These are phyloP conservation scores for Actinia equina DNA, from an alignment of 64 coral and sea anemone species.

Conservation along the genomic window DNA sequence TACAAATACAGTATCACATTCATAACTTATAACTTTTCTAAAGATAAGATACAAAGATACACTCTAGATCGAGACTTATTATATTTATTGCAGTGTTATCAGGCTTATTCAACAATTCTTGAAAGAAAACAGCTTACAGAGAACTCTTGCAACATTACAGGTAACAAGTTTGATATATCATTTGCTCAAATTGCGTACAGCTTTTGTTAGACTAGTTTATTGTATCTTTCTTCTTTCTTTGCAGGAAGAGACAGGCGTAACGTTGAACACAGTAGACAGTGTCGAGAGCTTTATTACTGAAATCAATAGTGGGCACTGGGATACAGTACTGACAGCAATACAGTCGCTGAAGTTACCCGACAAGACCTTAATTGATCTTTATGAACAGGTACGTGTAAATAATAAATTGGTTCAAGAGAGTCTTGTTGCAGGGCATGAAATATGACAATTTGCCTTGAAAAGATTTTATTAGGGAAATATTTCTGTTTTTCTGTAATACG, in stretches of 20 bases:
- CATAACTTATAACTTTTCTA: too few relatives aligned
- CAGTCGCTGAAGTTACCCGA: slow-evolving; percentile 93
- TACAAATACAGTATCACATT: too few relatives aligned
- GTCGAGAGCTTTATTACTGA: slow-evolving; percentile 96
- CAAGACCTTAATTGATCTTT: slow-evolving; percentile 95
- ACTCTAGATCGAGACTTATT: too few relatives aligned
- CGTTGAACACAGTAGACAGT: slow-evolving; percentile 97
- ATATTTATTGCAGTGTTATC: slow-evolving; percentile 57
- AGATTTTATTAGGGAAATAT: too few relatives aligned
- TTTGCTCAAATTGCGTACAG: too few relatives aligned
- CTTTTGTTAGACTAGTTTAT: too few relatives aligned
- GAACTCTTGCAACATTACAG: slow-evolving; percentile 92
- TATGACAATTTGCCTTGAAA: too few relatives aligned
- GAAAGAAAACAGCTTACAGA: slow-evolving; percentile 89
- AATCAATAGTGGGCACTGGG: slow-evolving; percentile 99
- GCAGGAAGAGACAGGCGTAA: slow-evolving; percentile 95
- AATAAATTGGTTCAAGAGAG: neutral
- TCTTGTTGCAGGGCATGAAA: too few relatives aligned
- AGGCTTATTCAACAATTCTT: slow-evolving; percentile 95
- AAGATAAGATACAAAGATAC: too few relatives aligned
- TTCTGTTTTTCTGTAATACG: too few relatives aligned
- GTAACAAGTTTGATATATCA: slow-evolving; percentile 8
- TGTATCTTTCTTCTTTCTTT: neutral
- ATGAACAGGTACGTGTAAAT: slow-evolving; percentile 75
- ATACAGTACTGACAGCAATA: slow-evolving; percentile 92